These are phyloP conservation scores for Cyphomyrmex costatus DNA, from an alignment of 1,140 invertebrate genomes.

Conservation along the genomic window DNA sequence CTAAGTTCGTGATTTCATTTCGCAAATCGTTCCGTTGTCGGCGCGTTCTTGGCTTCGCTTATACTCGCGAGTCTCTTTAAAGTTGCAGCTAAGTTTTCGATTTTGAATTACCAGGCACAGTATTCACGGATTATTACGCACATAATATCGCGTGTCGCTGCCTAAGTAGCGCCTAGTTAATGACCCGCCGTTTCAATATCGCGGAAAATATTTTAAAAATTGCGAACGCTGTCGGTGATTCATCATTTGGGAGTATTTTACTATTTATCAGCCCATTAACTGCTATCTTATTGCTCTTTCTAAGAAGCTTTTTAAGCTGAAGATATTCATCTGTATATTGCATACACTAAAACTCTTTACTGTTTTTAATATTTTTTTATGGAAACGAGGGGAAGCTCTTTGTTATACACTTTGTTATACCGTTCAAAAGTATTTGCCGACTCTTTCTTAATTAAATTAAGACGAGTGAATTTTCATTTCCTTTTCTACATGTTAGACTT, in stretches of 20 bases:
- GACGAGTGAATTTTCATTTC: too few relatives aligned
- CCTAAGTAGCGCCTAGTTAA: slow-evolving; percentile 33
- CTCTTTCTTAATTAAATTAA: too few relatives aligned
- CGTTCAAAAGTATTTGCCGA: too few relatives aligned
- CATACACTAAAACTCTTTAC: neutral
- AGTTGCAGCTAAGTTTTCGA: slow-evolving; percentile 51
- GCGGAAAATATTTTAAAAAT: slow-evolving; percentile 1
- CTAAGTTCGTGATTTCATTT: slow-evolving; percentile 68
- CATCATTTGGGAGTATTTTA: neutral
- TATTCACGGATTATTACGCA: slow-evolving; percentile 53
- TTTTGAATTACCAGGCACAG: slow-evolving; percentile 26
- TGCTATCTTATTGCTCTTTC: neutral
- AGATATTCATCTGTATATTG: neutral
- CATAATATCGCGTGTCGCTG: slow-evolving; percentile 27
- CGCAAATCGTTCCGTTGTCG: slow-evolving; percentile 34
- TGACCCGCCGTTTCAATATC: slow-evolving; percentile 10
- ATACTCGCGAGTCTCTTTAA: slow-evolving; percentile 21
- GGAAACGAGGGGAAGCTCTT: neutral
- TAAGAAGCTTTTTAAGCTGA: neutral
- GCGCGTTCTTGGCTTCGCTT: slow-evolving; percentile 6
- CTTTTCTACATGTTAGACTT: too few relatives aligned
- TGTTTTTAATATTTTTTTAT: neutral
- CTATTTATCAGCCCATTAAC: neutral
- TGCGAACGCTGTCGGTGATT: neutral
- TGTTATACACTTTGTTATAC: neutral